Evolutionary conservation across 2,888 invertebrate species (phyloP), one percentile per base, ranked within the genome.

Genomic region (Ypsolopha scabrella): DNA sequence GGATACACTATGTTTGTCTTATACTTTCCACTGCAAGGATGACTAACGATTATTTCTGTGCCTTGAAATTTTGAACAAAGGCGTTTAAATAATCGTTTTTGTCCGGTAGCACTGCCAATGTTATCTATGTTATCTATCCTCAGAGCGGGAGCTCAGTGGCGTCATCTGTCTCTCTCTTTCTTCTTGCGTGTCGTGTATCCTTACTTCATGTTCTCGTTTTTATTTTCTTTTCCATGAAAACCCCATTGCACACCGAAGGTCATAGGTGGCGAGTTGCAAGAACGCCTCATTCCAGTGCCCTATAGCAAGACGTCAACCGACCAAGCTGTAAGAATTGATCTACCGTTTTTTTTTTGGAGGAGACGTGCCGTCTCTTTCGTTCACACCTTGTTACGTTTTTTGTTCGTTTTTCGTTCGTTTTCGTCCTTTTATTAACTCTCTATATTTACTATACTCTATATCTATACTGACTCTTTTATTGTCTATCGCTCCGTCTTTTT

Each of bases 301-400:
- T 97, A 97, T 94, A 97, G 97, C 96, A 97, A 97, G 95, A 97
- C 96, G 90, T 96, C 97, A 89, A 98, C 97, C 90, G 98, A 98
- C 92, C 98, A 98, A 95, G 97, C 97, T 96, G 98, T 98, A 98
- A 98, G 98, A 93, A 89, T 48, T 52, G 70, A 70, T 24, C 72
- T 62, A 63, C 36, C 44, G 58, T 67, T 64, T 71, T 59, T 52
- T 35, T 24, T 45, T 39, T 7, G 33, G 24, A 24, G 43, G 66
- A 70, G 62, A 68, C 68, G 67, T 68, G 76, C 70, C 76, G 71
- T 75, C 71, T 75, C 76, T 75, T 70, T 77, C 78, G 74, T 75
- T 64, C 75, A 68, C 68, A 62, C 60, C 53, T 72, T 62, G 64
- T 60, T 68, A 68, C 69, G 62, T 68, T 74, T 74, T 24, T 77